Evolutionary conservation across 2,113 vertebrate genomes (phyloP), one percentile per base, ranked within the genome.

Genomic region (Protobothrops flavoviridis): DNA sequence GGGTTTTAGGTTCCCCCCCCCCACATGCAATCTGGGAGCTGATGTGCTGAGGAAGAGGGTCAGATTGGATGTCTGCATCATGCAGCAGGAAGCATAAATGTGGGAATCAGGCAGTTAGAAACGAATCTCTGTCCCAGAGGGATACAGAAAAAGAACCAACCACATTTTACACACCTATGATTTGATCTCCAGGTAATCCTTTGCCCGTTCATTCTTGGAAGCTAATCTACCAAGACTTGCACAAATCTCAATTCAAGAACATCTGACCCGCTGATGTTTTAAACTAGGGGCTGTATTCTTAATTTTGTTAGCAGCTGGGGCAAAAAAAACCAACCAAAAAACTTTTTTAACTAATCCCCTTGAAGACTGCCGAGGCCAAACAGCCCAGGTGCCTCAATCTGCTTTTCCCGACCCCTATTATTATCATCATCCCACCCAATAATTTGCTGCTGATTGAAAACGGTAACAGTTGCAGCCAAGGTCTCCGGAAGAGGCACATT

Each of bases 321-420:
- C 29, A 29, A 29, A 64, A 59, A 61, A 4, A 13, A 13, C 13
- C 2, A 53, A 53, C 2, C 48, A 52, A 5, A 56, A 56, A 12
- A 0, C 2, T 15, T 39, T 81, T 39, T 39, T 20, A 43, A 39
- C 0, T 15, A 20, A 81, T 39, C 33, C 6, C 1, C 1, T 8
- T 43, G 74, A 81, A 81, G 33, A n/a, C 20, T 74, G 69, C 15
- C 0, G 2, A 39, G 33, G n/a, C 69, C 69, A 17, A 15, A 15
- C n/a, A 74, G 69, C 5, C n/a, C 69, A 81, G 74, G 74, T 39
- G 74, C 2, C 17, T 39, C 74, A 8, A 39, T 43, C 74, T 39
- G 33, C 33, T 81, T 20, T 81, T 9, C 69, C 74, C 13, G 5
- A 7, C 15, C n/a, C n/a, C 33, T 39, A 8, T 81, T 39, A 39